Percentiles rank a stretch among this genome's conserved stretches.
These are phyloP conservation scores for Trinorchestia longiramus DNA, from an alignment of 1,140 invertebrate genomes.

Conservation along the genomic window DNA sequence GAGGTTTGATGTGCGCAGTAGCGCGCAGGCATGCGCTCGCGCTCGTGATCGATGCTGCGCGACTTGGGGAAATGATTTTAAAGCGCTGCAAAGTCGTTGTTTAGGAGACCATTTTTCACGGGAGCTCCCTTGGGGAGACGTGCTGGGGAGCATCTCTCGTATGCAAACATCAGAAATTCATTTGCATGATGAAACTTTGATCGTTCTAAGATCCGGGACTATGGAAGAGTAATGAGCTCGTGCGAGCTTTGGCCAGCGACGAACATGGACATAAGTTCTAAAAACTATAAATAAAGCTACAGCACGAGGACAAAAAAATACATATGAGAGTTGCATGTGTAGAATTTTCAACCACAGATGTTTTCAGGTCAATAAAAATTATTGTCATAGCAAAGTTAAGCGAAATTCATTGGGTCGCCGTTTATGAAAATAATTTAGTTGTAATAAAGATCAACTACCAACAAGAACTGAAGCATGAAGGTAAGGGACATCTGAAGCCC, in stretches of 20 bases:
- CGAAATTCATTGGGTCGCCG: no score
- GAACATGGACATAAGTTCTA: background rate
- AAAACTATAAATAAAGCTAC: background rate
- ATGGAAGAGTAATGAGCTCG: background rate
- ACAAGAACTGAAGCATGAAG: background rate
- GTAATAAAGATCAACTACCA: background rate
- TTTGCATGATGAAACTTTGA: conserved; percentile 49
- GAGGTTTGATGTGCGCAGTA: background rate
- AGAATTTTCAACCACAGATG: background rate
- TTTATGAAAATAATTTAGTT: background rate
- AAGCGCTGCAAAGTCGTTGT: conserved; percentile 17
- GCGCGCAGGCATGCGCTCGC: background rate
- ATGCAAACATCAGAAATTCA: conserved; percentile 47
- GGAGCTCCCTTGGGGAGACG: background rate
- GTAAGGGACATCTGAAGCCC: background rate
- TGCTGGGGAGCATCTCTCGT: background rate
- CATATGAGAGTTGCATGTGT: background rate
- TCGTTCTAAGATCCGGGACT: background rate
- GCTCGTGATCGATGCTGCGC: background rate
- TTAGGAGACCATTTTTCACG: background rate
- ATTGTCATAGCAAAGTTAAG: background rate
- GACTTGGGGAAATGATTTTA: background rate
- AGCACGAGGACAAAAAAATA: background rate
- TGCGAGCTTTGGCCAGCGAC: background rate
- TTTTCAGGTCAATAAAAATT: background rate